Evolutionary conservation across 2,113 vertebrate species (phyloP), one percentile per base, ranked within the genome.

Genomic region (Coryphaenoides rupestris): DNA sequence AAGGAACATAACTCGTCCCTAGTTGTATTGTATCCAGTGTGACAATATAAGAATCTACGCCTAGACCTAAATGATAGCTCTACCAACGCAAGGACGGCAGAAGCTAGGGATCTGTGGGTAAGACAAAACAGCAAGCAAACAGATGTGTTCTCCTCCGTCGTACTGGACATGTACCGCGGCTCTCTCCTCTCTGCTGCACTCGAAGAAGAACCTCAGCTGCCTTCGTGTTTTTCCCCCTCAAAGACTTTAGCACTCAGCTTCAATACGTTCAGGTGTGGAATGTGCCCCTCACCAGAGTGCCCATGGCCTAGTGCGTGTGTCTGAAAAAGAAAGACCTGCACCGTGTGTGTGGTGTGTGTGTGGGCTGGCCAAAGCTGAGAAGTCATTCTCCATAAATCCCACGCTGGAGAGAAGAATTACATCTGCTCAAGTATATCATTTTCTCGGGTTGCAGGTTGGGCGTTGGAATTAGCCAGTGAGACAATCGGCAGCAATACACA

Each of bases 281-380:
- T 85, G 84, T 66, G 75, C 84, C 81, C 79, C 82, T 85, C 82
- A n/a, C 82, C 71, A 16, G 14, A 46, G n/a, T n/a, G n/a, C n/a
- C n/a, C n/a, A n/a, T n/a, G n/a, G n/a, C n/a, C n/a, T n/a, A n/a
- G n/a, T n/a, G n/a, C n/a, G n/a, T n/a, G n/a, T n/a, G n/a, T n/a
- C n/a, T n/a, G n/a, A n/a, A n/a, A n/a, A n/a, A n/a, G n/a, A n/a
- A n/a, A n/a, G n/a, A n/a, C n/a, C n/a, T n/a, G n/a, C n/a, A n/a
- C n/a, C n/a, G n/a, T n/a, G n/a, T n/a, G n/a, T 61, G 54, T 28
- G 68, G 33, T 6, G 33, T 26, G 33, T 6, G 5, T 40, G 33
- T n/a, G 40, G 57, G 75, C 60, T 79, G 73, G 76, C n/a, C n/a
- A n/a, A n/a, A n/a, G n/a, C n/a, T n/a, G n/a, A 70, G 24, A 59